Conservation (phyloP, 2,113 vertebrate species). For the Rallus limicola region DNA sequence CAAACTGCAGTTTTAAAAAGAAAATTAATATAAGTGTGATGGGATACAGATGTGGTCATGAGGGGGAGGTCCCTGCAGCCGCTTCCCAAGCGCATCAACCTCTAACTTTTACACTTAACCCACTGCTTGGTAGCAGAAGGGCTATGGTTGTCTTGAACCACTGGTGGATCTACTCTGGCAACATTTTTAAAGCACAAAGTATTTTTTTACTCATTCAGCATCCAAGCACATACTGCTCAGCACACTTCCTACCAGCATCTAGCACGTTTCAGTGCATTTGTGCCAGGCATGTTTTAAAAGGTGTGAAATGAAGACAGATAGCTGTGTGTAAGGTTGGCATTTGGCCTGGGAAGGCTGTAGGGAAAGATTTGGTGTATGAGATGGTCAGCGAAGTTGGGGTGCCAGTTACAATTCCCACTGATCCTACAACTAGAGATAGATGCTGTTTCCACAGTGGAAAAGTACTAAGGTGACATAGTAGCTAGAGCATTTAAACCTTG, state of each 20-base stretch:
- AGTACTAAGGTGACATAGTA: neutral
- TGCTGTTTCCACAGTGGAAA: neutral
- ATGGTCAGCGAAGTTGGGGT: neutral
- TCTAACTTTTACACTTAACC: neutral
- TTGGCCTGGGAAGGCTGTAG: neutral
- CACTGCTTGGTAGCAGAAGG: neutral
- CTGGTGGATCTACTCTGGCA: neutral
- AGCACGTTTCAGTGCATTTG: fast-evolving
- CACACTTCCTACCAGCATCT: neutral
- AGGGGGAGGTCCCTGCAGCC: neutral
- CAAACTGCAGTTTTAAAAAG: slow-evolving; percentile 7
- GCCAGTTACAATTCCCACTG: neutral
- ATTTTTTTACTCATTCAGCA: neutral
- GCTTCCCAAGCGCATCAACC: neutral
- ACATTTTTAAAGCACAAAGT: neutral
- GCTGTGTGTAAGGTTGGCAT: neutral
- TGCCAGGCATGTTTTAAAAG: neutral
- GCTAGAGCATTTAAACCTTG: neutral
- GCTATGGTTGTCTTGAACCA: neutral
- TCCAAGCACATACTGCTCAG: fast-evolving
- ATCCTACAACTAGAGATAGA: neutral
- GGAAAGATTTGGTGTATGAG: neutral
- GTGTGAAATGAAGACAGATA: neutral
- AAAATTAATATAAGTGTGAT: neutral
- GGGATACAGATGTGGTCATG: neutral